Evolutionary conservation across 2,888 invertebrate genomes (phyloP), one percentile per base, ranked within the genome.

Genomic region (Eristalis pertinax): DNA sequence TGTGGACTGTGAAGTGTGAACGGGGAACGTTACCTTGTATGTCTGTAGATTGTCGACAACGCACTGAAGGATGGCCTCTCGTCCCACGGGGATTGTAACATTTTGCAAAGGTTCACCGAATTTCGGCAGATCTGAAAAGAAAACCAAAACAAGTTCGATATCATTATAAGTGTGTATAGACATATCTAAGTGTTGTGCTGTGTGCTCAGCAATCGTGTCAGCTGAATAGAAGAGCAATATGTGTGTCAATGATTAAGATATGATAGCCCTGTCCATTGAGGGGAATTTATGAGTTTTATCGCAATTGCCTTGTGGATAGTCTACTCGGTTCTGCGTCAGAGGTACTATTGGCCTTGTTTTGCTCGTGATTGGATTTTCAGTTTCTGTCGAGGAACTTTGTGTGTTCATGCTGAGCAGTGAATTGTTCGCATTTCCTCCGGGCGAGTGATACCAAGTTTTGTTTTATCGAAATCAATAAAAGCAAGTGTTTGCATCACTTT

Each of bases 21-120:
- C 8, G 1, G 50, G 8, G 1, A 19, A 8, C 2, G 8, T 50
- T 93, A 96, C 96, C 94, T 96, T 96, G 90, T 95, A 96, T 1
- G 95, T 95, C 90, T 95, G 95, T 89, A 96, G 93, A 92, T 95
- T 95, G 90, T 96, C 95, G 32, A 96, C 96, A 69, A 95, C 94
- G 90, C 96, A 96, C 50, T 95, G 95, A 73, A 96, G 94, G 7
- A 94, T 93, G 10, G 95, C 96, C 90, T 96, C 96, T 70, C 96
- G 93, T 60, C 96, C 95, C 43, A 96, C 94, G 5, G 96, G 95
- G 22, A 95, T 95, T 0, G 96, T 96, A 72, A 95, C 95, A 91
- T 96, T 96, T 63, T 95, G 94, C 63, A 96, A 94, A 0, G 95
- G 94, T 13, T 95, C 95, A 29, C 95, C 95, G 90, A 96, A 96